Evolutionary conservation across 2,113 vertebrate species (phyloP), one percentile per base, ranked within the genome.

Genomic region (Aldabrachelys gigantea): DNA sequence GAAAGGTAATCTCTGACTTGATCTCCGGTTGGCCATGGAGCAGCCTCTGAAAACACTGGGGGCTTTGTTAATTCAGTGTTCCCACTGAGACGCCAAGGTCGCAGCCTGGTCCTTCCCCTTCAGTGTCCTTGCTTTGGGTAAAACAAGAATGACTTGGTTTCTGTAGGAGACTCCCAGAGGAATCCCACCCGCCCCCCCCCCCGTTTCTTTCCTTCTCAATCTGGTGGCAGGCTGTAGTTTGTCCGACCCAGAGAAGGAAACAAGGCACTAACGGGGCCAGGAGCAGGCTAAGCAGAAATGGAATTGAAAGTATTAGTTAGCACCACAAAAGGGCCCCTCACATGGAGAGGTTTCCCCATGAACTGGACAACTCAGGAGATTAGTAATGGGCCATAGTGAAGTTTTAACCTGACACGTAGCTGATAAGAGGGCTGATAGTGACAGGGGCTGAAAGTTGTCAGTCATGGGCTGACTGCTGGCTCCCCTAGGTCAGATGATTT

Each of bases 21-120:
- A 98, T 97, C 98, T 97, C 92, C 78, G 84, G 53, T 92, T 98
- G 97, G 97, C 95, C 91, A 94, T 95, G 0, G 0, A 94, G 92
- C 88, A 86, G 91, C 5, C 47, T 75, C 87, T 88, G 65, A 95
- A 95, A 94, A 98, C 95, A 96, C 91, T 96, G 84, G 52, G 80
- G 38, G 65, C 92, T 93, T 94, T 98, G 96, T 98, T 96, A 90
- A 92, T 84, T 81, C 88, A 94, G 29, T 86, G 92, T 89, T 89
- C 49, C 88, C 47, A 10, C 80, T 53, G 52, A 87, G 47, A 80
- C 54, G 49, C 11, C 82, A 97, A 97, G 94, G 97, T 97, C 97
- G 97, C 47, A 72, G 82, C 82, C 95, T 87, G 59, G 14, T 72
- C 82, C 35, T 69, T 95, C 95, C 94, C 62, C 92, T 92, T 94